Evolutionary conservation across 1,140 invertebrate genomes (phyloP).

Genomic region (Limonius californicus): DNA sequence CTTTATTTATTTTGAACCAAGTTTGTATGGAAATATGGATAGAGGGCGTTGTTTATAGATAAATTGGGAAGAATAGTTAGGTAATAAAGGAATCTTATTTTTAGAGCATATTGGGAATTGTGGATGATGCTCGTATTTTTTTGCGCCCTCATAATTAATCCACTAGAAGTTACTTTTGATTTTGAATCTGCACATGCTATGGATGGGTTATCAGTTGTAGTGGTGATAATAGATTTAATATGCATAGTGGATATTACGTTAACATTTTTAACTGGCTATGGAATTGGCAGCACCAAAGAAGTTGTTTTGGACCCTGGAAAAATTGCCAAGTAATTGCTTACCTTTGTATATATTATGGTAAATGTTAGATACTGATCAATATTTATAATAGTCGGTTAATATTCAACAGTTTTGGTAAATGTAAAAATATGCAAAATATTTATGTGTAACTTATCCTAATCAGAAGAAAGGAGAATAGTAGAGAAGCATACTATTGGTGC

Average conservation of each 20-base stretch:
- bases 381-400: no score
- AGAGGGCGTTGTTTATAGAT: no score
- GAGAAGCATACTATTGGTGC: no score
- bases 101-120: slow-evolving; percentile 15
- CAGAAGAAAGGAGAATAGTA: no score
- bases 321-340: slow-evolving; percentile 9
- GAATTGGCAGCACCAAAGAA: background rate
- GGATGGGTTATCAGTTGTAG: no score
- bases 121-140: slow-evolving; percentile 9
- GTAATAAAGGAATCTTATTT: no score
- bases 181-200: background rate
- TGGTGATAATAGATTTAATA: slow-evolving; percentile 10
- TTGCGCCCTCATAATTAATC: background rate
- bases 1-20: background rate
- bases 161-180: background rate
- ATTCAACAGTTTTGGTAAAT: background rate
- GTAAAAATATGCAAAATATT: background rate
- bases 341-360: no score
- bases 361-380: no score
- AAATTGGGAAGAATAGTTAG: no score
- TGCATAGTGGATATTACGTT: slow-evolving; percentile 16
- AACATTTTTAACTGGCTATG: slow-evolving; percentile 18
- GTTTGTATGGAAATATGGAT: no score
- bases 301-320: slow-evolving; percentile 13
- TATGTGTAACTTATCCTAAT: no score